Percentiles rank a stretch among this genome's conserved stretches.
Conservation (phyloP, 2,113 vertebrate genomes). For the Corynorhinus townsendii region DNA sequence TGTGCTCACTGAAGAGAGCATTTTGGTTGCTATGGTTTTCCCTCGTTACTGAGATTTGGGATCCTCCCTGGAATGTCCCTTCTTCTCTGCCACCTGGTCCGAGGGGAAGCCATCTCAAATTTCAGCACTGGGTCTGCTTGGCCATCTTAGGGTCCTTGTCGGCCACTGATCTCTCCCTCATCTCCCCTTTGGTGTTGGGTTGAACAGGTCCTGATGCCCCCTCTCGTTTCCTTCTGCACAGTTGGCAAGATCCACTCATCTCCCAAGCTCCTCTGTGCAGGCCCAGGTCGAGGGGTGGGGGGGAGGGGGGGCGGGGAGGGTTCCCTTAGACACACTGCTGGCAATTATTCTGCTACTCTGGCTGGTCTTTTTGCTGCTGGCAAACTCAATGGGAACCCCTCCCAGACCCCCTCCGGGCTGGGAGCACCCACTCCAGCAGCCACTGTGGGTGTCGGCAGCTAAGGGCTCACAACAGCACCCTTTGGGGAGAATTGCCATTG, state of each 20-base stretch:
- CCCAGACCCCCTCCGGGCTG: no score
- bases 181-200: neutral
- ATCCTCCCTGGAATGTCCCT: neutral
- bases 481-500: accelerated
- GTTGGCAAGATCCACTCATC: neutral
- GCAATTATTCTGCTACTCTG: accelerated
- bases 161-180: neutral
- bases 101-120: neutral
- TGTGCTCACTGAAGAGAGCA: neutral
- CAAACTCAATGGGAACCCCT: neutral
- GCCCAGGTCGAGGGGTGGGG: accelerated
- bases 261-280: neutral
- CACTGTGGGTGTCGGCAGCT: no score
- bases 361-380: neutral
- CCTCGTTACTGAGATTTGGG: neutral
- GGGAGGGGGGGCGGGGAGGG: accelerated
- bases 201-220: neutral
- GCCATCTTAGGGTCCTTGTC: neutral
- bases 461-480: accelerated
- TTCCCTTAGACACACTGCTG: accelerated
- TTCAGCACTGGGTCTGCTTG: neutral
- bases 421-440: neutral
- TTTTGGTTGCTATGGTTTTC: neutral
- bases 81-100: neutral
- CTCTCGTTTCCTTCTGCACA: neutral